Percentiles rank a stretch among this genome's conserved stretches.
These are phyloP conservation scores for Calameuta filiformis DNA, from an alignment of 2,888 invertebrate genomes.

Conservation along the genomic window DNA sequence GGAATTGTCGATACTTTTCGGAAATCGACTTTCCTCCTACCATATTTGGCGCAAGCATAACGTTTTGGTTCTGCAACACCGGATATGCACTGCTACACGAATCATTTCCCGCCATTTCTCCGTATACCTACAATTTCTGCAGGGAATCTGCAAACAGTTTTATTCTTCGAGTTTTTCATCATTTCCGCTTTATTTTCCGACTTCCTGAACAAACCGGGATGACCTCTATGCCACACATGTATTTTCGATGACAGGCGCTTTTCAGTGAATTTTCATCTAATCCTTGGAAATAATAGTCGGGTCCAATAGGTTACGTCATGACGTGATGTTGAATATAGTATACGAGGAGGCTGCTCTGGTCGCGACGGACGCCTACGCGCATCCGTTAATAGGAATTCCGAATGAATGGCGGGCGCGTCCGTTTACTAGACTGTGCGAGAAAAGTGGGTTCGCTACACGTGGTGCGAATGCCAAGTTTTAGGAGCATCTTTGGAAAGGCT, in stretches of 20 bases:
- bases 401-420: neutral
- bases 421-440: neutral
- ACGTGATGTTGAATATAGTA: neutral
- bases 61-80: neutral
- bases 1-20: neutral
- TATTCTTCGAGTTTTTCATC: neutral
- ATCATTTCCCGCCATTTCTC: neutral
- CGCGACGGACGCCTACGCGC: neutral
- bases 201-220: neutral
- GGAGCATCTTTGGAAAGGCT: neutral
- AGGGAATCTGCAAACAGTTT: neutral
- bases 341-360: neutral
- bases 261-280: neutral
- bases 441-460: neutral
- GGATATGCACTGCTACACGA: neutral
- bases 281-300: neutral
- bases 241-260: neutral
- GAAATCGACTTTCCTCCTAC: neutral
- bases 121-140: neutral
- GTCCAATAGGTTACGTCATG: neutral
- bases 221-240: neutral
- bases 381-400: neutral
- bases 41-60: neutral
- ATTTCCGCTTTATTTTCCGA: neutral
- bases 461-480: neutral